Evolutionary conservation across 1,140 invertebrate species (phyloP), one percentile per base, ranked within the genome.

Genomic region (Pseudomyrmex flavicornis): DNA sequence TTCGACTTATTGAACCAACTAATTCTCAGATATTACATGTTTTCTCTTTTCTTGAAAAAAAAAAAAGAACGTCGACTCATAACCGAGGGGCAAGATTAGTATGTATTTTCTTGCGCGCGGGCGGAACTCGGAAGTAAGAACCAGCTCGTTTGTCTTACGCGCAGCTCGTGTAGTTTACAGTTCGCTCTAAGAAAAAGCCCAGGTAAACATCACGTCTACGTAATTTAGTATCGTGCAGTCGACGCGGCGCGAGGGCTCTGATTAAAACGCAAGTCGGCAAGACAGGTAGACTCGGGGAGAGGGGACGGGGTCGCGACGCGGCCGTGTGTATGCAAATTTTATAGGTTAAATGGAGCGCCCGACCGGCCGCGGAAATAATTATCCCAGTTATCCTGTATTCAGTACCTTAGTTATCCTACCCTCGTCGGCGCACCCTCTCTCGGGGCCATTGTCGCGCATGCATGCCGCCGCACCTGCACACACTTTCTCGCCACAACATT

Each of bases 281-380:
- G 59, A 75, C 56, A 58, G 75, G 75, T 65, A 65, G 80, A 44
- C 26, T 54, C 48, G 44, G 59, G 22, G 70, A 0, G 17, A 17
- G 22, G 70, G 17, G 17, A 17, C n/a, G 58, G 61, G 61, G 46
- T 75, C 17, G 74, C 46, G 72, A 46, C 35, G 69, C 58, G 56
- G 46, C 54, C 76, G 44, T 80, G 84, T 83, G 68, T 86, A 91
- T 91, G 91, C 90, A 91, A 91, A 91, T 91, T 91, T 91, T 91
- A 91, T 91, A 91, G 90, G 88, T 87, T 91, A 91, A 91, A 90
- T 88, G 89, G 89, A 69, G 72, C 85, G 83, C 54, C 69, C 86
- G 83, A 88, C 80, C 83, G 70, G 83, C 83, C 88, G 82, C 83
- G 90, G 90, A 91, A 91, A 91, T 91, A 91, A 91, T 91, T 91